Base-by-base conservation (phyloP, 2,113 vertebrate species). In the Cottus gobio region DNA sequence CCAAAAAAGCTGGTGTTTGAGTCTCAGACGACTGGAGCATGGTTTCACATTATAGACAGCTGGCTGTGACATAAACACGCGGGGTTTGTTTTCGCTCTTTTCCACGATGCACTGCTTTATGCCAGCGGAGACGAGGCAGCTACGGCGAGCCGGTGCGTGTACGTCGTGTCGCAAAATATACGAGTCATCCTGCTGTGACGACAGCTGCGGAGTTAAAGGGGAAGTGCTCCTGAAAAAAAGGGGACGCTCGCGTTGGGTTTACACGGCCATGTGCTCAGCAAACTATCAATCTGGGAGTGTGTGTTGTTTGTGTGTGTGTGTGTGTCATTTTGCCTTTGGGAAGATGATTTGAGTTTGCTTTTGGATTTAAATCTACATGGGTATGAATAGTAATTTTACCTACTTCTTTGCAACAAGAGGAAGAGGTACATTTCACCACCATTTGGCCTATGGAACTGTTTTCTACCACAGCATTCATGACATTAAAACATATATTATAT, bases 131-230 rank as follows among this genome's bases (percentile, higher is more conserved):
- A 50, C 12, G 22, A 80, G 44, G 16, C n/a, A 15, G 69, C 69
- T n/a, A 70, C 61, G 11, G 36, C 3, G 46, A 79, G 46, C 82
- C 73, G 72, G 88, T 44, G 68, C 15, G 7, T 65, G 12, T 68
- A 63, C 86, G 79, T 87, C 77, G 67, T 62, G 92, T 90, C 91
- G 93, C 83, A 87, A 91, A 89, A 81, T 71, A 68, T 13, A 57
- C 69, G 72, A 86, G 75, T 87, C 88, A 84, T 85, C 79, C 7
- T 44, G 64, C 12, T 26, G 42, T 89, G 84, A 91, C 89, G 86
- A 30, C 89, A 86, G 39, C 31, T 30, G 73, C 54, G 5, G 2
- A n/a, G 0, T 90, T 91, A 93, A 93, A 93, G 90, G 88, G 80
- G 73, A 83, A 84, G 81, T 46, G 75, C 20, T 26, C 6, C 77